A percentile compares a stretch with the other conserved stretches of the same genome.
Conservation (phyloP, 2,797 vertebrate species). For the Sternotherus odoratus region DNA sequence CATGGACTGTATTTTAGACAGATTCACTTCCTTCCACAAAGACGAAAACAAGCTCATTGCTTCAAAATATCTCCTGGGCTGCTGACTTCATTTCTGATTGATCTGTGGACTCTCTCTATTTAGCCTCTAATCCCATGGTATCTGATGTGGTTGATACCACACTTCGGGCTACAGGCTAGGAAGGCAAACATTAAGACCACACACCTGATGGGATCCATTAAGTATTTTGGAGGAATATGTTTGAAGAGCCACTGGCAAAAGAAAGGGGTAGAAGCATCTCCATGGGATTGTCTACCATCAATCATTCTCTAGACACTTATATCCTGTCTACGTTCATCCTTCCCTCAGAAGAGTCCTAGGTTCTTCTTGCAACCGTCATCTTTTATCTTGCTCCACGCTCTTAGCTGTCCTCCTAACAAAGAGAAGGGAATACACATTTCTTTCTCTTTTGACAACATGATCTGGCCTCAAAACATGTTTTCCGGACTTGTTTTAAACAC, state of each 20-base stretch:
- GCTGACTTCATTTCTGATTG: slow-evolving; percentile 17
- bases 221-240: background rate
- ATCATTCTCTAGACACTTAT: background rate
- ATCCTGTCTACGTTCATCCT: background rate
- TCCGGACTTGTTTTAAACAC: background rate
- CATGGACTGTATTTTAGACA: slow-evolving; percentile 13
- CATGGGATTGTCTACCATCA: background rate
- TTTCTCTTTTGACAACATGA: background rate
- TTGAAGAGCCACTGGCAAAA: background rate
- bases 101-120: background rate
- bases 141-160: background rate
- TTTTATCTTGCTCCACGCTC: background rate
- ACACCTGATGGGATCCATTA: background rate
- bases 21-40: background rate
- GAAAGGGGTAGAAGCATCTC: background rate
- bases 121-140: background rate
- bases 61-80: slow-evolving; percentile 30
- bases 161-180: background rate
- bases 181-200: background rate
- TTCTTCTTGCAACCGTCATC: background rate
- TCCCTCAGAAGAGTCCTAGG: background rate
- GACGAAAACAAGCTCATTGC: slow-evolving; percentile 32
- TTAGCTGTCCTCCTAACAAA: background rate
- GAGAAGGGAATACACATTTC: background rate
- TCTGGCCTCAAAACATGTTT: background rate